Evolutionary conservation across 2,888 invertebrate genomes (phyloP), one percentile per base, ranked within the genome.

Genomic region (Euphydryas editha): DNA sequence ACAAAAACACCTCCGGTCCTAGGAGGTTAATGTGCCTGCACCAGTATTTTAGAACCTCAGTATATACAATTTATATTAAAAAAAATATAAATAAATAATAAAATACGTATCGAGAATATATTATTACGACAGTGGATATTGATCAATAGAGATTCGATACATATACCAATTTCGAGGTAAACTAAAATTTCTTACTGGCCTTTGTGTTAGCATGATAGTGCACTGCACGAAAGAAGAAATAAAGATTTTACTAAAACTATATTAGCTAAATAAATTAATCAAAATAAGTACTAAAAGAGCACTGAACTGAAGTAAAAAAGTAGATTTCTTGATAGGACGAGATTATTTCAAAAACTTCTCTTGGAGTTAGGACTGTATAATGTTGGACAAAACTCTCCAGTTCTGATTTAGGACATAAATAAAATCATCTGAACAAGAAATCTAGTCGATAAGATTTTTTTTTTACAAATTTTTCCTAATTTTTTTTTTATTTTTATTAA

Each of bases 401-500:
- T 54, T 54, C 20, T 54, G 0, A 17, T 17, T n/a, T 17, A 15
- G 10, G 17, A n/a, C 4, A 36, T 17, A 18, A 54, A 54, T 54
- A 54, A 54, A 54, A 17, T 36, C 54, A 54, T 54, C 54, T 54
- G 30, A 79, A 80, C 78, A 82, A 83, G 82, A 82, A 80, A 80
- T 73, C 75, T 72, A 77, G 37, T 75, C 72, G 54, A 61, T 65
- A 75, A 77, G 73, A 79, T 85, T 89, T 89, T 89, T 87, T 7
- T 30, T 30, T n/a, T 86, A 76, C 80, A 75, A 44, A 77, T 87
- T 88, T 69, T 89, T 87, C 76, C 81, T 80, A 81, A 65, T 69
- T 85, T 89, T 89, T 89, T 73, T 84, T 80, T 73, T 46, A 77
- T 88, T 89, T 90, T 87, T 86, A 82, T 86, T 76, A 79, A 47